Evolutionary conservation across 1,140 invertebrate species (phyloP).

Genomic region (Triops cancriformis): DNA sequence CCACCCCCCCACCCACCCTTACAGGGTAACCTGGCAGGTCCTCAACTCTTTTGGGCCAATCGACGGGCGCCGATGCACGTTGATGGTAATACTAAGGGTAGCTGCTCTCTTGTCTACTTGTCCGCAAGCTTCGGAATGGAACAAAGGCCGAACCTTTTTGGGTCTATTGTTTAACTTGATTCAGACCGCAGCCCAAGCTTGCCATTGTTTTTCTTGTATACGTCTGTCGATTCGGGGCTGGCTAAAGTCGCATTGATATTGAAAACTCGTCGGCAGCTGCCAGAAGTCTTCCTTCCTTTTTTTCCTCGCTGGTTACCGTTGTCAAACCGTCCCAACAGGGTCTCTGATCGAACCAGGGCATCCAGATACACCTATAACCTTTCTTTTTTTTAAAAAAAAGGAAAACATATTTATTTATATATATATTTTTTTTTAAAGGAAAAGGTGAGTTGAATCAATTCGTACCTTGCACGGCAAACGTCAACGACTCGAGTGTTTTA

Average conservation of each 20-base stretch:
- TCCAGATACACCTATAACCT: too few species aligned
- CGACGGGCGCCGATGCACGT: neutral
- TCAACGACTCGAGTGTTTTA: neutral
- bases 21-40: neutral
- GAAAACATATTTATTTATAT: neutral
- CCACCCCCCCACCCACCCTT: neutral
- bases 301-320: neutral
- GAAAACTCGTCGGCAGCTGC: conserved; percentile 3
- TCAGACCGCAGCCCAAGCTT: neutral
- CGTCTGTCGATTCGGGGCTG: neutral
- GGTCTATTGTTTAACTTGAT: neutral
- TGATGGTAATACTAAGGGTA: neutral
- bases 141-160: neutral
- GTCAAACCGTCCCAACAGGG: neutral
- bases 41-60: neutral
- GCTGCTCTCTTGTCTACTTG: neutral
- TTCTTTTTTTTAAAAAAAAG: neutral
- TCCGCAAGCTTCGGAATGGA: conserved; percentile 1
- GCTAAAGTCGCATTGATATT: neutral
- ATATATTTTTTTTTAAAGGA: neutral
- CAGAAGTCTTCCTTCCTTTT: neutral
- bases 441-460: neutral
- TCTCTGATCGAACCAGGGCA: neutral
- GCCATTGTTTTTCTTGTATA: neutral
- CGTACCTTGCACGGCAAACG: neutral